phyloP scores from a whole-genome alignment of 2,888 invertebrate genomes.

The Micropterix aruncella region DNA sequence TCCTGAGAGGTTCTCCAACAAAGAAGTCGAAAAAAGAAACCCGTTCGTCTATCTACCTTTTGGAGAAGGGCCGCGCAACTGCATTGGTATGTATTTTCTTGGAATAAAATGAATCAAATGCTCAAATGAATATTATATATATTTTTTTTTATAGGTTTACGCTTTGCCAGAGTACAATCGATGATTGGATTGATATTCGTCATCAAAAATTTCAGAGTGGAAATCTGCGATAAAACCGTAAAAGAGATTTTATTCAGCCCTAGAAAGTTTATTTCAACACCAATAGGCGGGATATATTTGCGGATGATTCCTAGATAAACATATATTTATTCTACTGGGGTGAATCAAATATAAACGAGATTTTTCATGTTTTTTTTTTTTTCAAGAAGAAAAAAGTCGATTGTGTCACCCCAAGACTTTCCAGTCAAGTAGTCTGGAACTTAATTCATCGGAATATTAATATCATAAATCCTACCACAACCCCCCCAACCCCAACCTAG shows the following conservation, averaged over 20 bases:
- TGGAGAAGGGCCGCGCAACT: conserved; percentile 1
- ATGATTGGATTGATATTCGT: background rate
- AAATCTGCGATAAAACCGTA: background rate
- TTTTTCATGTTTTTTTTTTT: too few species aligned
- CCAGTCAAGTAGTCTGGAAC: too few species aligned
- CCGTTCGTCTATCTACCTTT: background rate
- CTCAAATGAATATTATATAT: too few species aligned
- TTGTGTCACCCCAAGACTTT: too few species aligned
- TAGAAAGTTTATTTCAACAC: background rate
- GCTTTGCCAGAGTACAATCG: background rate
- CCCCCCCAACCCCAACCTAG: too few species aligned
- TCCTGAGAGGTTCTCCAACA: conserved; percentile 1
- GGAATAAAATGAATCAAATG: too few species aligned
- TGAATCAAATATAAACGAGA: too few species aligned
- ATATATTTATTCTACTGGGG: too few species aligned
- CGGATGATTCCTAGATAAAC: too few species aligned
- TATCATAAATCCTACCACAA: too few species aligned
- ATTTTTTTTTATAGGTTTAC: background rate
- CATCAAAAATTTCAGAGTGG: background rate
- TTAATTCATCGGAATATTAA: too few species aligned
- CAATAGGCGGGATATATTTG: background rate
- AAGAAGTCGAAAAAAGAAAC: background rate
- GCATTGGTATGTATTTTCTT: conserved; percentile 1
- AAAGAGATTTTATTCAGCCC: background rate
- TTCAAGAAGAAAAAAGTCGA: too few species aligned